phyloP scores from a whole-genome alignment of 2,888 invertebrate species.

The Parnassius orleans region DNA sequence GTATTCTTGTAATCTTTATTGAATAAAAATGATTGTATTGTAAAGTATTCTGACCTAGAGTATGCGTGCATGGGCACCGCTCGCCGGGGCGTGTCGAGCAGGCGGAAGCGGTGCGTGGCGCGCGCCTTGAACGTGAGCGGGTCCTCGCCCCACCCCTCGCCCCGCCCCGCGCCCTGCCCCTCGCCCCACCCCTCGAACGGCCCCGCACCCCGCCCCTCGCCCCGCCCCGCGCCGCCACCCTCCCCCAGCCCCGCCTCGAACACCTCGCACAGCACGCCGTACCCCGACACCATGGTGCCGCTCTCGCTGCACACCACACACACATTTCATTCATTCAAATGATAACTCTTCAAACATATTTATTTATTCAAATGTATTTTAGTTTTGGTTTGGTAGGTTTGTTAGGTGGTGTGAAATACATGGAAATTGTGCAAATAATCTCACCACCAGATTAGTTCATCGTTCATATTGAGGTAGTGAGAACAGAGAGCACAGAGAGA shows the following conservation, averaged over 20 bases:
- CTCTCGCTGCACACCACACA: constrained; percentile 44
- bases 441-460: no score
- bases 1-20: no score
- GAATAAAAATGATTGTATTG: background rate
- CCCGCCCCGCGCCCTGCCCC: constrained; percentile 40
- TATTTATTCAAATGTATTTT: no score
- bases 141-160: constrained; percentile 11
- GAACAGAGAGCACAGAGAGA: no score
- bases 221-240: constrained; percentile 36
- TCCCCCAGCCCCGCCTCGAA: constrained; percentile 50
- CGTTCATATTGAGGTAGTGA: no score
- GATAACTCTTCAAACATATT: no score
- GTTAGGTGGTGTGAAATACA: no score
- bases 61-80: constrained; percentile 39
- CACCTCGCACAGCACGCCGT: constrained; percentile 73
- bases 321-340: no score
- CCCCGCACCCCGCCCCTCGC: constrained; percentile 11
- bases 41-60: constrained; percentile 35
- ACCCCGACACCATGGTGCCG: constrained; percentile 52
- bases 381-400: no score
- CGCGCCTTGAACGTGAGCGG: constrained; percentile 60
- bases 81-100: constrained; percentile 40
- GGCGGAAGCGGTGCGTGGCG: constrained; percentile 61
- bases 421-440: no score
- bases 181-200: constrained; percentile 67